Evolutionary conservation across 2,113 vertebrate species (phyloP).

Genomic region (mouse (Mus musculus)): DNA sequence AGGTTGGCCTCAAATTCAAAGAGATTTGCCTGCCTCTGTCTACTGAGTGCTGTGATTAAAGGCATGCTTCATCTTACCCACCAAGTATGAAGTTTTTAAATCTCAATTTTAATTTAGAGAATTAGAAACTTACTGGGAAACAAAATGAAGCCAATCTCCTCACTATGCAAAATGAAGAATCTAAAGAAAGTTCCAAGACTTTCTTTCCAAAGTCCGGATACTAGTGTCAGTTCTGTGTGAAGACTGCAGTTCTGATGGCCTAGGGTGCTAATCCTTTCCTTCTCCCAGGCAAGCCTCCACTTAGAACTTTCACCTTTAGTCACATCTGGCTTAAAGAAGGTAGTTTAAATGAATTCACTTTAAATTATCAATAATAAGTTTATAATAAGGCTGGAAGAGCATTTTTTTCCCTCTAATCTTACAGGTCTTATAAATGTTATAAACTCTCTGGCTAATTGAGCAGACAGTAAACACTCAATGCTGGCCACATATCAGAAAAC

Average conservation of each 20-base stretch:
- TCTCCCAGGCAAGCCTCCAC: not conserved
- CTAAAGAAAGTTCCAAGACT: slow-evolving; percentile 1
- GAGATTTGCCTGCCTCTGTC: not conserved
- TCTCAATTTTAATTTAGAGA: not conserved
- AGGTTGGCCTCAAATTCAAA: not conserved
- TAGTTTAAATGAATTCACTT: not conserved
- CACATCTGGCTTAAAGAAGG: not conserved
- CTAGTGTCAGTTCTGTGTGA: not conserved
- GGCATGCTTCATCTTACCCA: not conserved
- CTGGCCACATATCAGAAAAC: slow-evolving; percentile 13
- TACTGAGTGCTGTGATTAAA: not conserved
- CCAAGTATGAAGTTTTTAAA: not conserved
- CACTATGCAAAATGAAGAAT: not conserved
- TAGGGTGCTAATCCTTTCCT: not conserved
- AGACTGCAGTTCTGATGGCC: not conserved
- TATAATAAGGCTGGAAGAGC: not conserved
- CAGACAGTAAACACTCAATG: not conserved
- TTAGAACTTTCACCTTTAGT: not conserved
- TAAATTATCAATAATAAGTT: slow-evolving; percentile 29
- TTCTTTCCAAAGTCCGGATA: not conserved
- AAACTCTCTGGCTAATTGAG: slow-evolving; percentile 8
- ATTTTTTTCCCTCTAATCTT: not conserved
- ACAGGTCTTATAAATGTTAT: not conserved
- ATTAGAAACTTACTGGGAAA: not conserved
- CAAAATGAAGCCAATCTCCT: not conserved